Evolutionary conservation across 2,797 vertebrate species (phyloP).

Genomic region (Malurus splendens): DNA sequence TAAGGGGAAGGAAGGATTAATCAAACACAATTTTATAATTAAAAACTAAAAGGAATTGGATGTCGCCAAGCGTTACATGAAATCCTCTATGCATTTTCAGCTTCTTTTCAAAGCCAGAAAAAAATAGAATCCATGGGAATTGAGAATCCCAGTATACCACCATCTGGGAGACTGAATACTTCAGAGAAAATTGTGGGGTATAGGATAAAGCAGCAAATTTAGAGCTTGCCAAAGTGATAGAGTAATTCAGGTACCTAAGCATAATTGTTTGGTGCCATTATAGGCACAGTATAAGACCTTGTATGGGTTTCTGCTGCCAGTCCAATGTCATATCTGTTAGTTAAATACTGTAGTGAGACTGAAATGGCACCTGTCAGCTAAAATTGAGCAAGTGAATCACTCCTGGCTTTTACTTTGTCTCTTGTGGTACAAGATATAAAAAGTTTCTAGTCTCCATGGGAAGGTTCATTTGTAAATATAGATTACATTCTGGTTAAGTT

Average conservation of each 20-base stretch:
- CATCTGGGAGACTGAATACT: neutral
- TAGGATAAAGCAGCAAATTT: neutral
- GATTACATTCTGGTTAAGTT: neutral
- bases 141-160: neutral
- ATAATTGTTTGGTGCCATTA: neutral
- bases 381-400: neutral
- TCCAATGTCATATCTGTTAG: neutral
- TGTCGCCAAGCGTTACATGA: neutral
- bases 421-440: neutral
- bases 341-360: neutral
- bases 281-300: neutral
- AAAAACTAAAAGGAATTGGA: neutral
- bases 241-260: neutral
- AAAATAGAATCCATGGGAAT: neutral
- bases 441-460: neutral
- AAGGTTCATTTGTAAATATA: neutral
- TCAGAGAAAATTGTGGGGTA: neutral
- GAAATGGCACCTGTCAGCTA: neutral
- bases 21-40: neutral
- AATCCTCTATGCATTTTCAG: neutral
- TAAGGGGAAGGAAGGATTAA: neutral
- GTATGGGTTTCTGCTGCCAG: neutral
- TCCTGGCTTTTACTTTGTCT: neutral
- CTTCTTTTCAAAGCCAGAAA: neutral
- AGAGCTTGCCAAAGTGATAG: neutral